Evolutionary conservation across 1,140 invertebrate species (phyloP).

Genomic region (Hesperophylax magnus): DNA sequence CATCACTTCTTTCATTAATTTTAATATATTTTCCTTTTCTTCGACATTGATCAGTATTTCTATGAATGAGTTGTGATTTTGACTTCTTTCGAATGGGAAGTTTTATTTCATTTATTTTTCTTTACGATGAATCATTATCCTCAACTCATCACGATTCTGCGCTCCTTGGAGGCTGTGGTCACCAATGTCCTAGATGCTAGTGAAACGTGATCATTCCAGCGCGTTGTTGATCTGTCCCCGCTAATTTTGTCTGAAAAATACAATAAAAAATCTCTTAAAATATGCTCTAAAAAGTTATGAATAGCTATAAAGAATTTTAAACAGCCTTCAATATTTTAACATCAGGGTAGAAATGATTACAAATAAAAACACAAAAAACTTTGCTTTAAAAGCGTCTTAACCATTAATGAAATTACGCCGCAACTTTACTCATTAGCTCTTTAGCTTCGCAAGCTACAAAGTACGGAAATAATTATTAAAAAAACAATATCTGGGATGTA

Average conservation of each 20-base stretch:
- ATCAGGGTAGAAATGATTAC: conserved; percentile 54
- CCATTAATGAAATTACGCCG: conserved; percentile 54
- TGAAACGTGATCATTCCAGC: no score
- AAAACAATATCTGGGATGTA: conserved; percentile 16
- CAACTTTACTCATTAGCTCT: conserved; percentile 51
- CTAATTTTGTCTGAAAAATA: neutral
- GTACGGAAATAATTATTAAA: conserved; percentile 6
- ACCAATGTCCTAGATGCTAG: no score
- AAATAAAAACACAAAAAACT: conserved; percentile 37
- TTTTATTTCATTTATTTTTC: no score
- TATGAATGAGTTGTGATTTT: no score
- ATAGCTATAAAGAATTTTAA: neutral
- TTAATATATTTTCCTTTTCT: no score
- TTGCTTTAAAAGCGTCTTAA: conserved; percentile 44
- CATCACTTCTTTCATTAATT: no score
- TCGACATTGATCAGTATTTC: no score
- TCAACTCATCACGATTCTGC: no score
- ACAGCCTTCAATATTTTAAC: conserved; percentile 40
- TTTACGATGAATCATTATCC: no score
- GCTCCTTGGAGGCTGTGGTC: no score
- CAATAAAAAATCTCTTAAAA: neutral
- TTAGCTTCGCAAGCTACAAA: conserved; percentile 12
- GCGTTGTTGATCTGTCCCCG: neutral
- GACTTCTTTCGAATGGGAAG: no score
- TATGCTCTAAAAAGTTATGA: neutral